Percentiles rank a stretch among this genome's conserved stretches.
These are phyloP conservation scores for Drosophila barbarae DNA, from an alignment of 2,888 invertebrate species.

Conservation along the genomic window DNA sequence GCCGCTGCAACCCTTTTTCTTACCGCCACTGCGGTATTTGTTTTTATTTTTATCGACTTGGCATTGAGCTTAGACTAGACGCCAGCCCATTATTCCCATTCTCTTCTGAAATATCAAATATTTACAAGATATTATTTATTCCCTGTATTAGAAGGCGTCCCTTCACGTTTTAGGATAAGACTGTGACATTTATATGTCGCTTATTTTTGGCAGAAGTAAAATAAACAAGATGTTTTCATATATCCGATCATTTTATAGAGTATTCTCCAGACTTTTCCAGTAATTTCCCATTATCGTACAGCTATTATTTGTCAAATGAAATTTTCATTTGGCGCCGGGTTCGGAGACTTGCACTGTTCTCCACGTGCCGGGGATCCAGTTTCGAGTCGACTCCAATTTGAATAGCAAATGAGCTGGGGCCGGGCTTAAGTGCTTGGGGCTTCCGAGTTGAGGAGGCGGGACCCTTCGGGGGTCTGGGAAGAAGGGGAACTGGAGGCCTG, in stretches of 20 bases:
- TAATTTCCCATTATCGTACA: not conserved
- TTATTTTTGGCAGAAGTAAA: not conserved
- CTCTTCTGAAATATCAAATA: constrained; percentile 3
- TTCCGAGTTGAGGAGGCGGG: not conserved
- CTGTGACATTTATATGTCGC: not conserved
- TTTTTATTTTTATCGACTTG: constrained; percentile 32
- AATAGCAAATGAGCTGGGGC: constrained; percentile 63
- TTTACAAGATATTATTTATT: not conserved
- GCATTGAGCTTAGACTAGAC: constrained; percentile 26
- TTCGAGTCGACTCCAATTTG: constrained; percentile 59
- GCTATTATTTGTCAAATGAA: constrained; percentile 13
- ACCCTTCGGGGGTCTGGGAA: not conserved
- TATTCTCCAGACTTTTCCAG: not conserved
- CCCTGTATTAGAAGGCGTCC: not conserved
- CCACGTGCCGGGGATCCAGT: constrained; percentile 44
- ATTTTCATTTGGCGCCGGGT: constrained; percentile 31
- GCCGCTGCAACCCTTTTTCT: constrained; percentile 8
- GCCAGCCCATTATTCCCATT: constrained; percentile 3
- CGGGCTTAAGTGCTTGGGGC: constrained; percentile 7
- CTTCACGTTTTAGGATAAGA: not conserved
- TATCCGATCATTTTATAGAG: not conserved
- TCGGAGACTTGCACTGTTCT: constrained; percentile 22
- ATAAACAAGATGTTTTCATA: not conserved
- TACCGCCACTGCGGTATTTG: constrained; percentile 15
- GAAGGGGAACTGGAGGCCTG: not conserved